phyloP scores from a whole-genome alignment of 2,797 vertebrate species.

The Enteromius afrohamiltoni region DNA sequence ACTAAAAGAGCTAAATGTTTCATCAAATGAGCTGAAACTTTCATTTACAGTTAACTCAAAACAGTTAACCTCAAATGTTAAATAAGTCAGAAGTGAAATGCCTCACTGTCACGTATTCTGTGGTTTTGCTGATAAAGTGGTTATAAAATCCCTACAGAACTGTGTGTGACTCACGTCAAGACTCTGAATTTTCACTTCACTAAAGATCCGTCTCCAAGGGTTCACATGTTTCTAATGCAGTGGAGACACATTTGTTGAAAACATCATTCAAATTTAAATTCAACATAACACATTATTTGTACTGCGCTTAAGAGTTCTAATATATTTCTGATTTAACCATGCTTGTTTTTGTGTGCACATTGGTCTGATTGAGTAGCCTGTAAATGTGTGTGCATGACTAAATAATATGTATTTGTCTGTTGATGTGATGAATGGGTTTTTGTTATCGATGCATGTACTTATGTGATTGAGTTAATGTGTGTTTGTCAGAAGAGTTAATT shows the following conservation, averaged over 20 bases:
- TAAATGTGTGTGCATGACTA: neutral
- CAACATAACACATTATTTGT: neutral
- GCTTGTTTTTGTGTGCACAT: neutral
- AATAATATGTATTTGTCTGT: neutral
- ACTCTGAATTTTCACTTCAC: constrained; percentile 17
- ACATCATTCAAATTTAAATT: neutral
- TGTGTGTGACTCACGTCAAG: neutral
- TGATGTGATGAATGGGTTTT: neutral
- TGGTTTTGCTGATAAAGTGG: neutral
- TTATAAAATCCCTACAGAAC: constrained; percentile 8
- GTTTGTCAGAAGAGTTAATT: neutral
- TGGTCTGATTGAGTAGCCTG: neutral
- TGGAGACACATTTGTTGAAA: constrained; percentile 1
- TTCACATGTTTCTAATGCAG: neutral
- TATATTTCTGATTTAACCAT: neutral
- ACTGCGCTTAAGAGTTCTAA: neutral
- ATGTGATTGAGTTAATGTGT: neutral
- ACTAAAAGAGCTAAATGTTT: neutral
- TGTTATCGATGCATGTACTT: neutral
- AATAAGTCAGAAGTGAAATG: constrained; percentile 12
- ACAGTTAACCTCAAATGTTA: neutral
- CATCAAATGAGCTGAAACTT: neutral
- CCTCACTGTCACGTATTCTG: neutral
- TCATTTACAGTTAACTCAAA: neutral
- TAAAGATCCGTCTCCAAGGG: neutral